A percentile compares a stretch with the other conserved stretches of the same genome.
These are phyloP conservation scores for Hydrocynus forskahlii DNA, from an alignment of 2,797 vertebrate genomes.

Conservation along the genomic window DNA sequence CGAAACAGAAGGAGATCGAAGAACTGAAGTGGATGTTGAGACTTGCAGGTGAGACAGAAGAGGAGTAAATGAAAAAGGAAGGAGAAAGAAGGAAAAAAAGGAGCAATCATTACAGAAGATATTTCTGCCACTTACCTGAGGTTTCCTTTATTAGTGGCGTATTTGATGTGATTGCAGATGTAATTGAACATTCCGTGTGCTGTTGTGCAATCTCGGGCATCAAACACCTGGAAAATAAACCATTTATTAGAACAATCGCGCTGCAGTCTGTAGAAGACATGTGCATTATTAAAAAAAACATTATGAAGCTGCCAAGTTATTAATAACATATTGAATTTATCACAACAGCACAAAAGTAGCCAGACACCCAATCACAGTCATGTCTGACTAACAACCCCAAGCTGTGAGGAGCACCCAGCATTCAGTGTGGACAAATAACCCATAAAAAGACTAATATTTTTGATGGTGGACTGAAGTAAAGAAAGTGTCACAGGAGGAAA, in stretches of 20 bases:
- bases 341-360: background rate
- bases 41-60: slow-evolving; percentile 54
- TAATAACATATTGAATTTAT: background rate
- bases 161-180: slow-evolving; percentile 99
- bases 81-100: slow-evolving; percentile 20
- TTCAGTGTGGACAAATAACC: no score
- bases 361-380: background rate
- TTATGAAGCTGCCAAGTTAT: background rate
- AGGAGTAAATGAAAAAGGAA: background rate
- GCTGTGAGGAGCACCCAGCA: no score
- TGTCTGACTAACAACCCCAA: no score
- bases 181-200: slow-evolving; percentile 99
- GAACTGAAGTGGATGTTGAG: slow-evolving; percentile 3
- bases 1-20: background rate
- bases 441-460: no score
- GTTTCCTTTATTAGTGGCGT: slow-evolving; percentile 98
- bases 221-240: slow-evolving; percentile 85
- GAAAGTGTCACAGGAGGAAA: background rate
- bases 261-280: background rate
- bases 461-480: background rate
- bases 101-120: background rate
- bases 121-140: slow-evolving; percentile 83
- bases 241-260: slow-evolving; percentile 23
- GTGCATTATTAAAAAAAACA: background rate
- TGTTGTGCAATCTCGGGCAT: slow-evolving; percentile 95